A percentile compares a stretch with the other conserved stretches of the same genome.
These are phyloP conservation scores for Drosophila pachea DNA, from an alignment of 1,140 invertebrate species.

Conservation along the genomic window DNA sequence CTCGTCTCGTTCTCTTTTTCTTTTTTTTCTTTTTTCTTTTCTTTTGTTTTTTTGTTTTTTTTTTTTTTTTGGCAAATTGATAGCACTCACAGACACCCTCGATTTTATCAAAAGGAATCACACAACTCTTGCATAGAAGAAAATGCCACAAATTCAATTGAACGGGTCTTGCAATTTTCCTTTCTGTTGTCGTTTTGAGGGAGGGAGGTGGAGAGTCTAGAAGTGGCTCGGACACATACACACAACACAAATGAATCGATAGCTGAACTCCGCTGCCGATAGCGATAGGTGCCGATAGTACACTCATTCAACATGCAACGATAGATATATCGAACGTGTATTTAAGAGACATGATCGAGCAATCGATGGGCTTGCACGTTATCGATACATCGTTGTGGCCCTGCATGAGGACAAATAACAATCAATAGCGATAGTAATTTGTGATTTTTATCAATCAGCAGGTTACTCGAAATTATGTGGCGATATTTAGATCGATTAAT, in stretches of 20 bases:
- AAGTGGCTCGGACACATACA: constrained; percentile 25
- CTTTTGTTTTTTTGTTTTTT: constrained; percentile 1
- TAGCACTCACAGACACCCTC: constrained; percentile 41
- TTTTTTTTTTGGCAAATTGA: constrained; percentile 30
- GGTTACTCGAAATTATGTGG: too few relatives aligned
- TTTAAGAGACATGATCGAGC: too few relatives aligned
- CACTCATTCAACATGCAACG: too few relatives aligned
- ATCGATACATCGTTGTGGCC: not conserved
- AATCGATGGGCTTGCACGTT: too few relatives aligned
- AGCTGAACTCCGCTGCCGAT: constrained; percentile 19
- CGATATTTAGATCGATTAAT: not conserved
- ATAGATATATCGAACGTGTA: too few relatives aligned
- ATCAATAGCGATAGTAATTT: too few relatives aligned
- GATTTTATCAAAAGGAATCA: constrained; percentile 44
- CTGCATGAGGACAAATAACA: too few relatives aligned
- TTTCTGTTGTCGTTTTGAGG: constrained; percentile 14
- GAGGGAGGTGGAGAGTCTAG: constrained; percentile 10
- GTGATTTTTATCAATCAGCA: too few relatives aligned
- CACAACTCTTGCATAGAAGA: constrained; percentile 72
- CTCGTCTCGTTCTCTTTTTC: not conserved
- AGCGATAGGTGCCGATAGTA: not conserved
- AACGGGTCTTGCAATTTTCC: constrained; percentile 23
- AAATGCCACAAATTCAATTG: constrained; percentile 28
- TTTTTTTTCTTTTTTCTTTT: not conserved
- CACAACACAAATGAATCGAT: constrained; percentile 39